These are phyloP conservation scores for Leucophenga montana DNA, from an alignment of 2,888 invertebrate genomes.

Conservation along the genomic window DNA sequence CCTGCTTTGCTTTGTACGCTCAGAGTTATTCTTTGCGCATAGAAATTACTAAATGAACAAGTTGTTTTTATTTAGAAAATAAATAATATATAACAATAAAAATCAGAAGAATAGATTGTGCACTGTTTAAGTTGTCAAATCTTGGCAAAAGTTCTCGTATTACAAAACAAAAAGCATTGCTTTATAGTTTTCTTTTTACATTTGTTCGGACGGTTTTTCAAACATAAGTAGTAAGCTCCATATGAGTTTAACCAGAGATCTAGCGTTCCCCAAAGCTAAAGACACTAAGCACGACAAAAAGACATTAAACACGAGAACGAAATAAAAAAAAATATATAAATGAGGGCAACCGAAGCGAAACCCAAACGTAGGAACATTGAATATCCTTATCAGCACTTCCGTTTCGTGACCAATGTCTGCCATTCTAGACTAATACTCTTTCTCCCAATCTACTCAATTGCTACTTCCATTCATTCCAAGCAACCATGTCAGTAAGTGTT, in stretches of 20 bases:
- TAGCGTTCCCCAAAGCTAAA: constrained; percentile 48
- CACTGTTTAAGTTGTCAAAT: too few species aligned
- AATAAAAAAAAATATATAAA: constrained; percentile 60
- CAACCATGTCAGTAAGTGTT: not conserved
- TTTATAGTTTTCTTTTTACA: too few species aligned
- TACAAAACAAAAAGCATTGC: too few species aligned
- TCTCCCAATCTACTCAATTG: not conserved
- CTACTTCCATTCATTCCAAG: not conserved
- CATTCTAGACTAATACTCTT: constrained; percentile 7
- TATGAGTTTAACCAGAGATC: not conserved
- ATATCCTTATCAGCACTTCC: constrained; percentile 73
- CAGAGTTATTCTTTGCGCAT: too few species aligned
- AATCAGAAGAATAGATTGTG: too few species aligned
- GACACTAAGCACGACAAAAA: constrained; percentile 72
- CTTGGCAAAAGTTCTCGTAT: too few species aligned
- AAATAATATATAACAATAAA: too few species aligned
- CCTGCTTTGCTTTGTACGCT: too few species aligned
- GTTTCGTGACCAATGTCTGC: constrained; percentile 73
- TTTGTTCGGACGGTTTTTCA: not conserved
- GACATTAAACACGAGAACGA: constrained; percentile 72
- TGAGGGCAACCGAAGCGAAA: not conserved
- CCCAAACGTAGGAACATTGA: constrained; percentile 56
- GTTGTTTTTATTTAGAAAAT: too few species aligned
- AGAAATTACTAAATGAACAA: too few species aligned
- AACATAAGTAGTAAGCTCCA: not conserved